phyloP scores from a whole-genome alignment of 2,888 invertebrate species.

The Clivina fossor region DNA sequence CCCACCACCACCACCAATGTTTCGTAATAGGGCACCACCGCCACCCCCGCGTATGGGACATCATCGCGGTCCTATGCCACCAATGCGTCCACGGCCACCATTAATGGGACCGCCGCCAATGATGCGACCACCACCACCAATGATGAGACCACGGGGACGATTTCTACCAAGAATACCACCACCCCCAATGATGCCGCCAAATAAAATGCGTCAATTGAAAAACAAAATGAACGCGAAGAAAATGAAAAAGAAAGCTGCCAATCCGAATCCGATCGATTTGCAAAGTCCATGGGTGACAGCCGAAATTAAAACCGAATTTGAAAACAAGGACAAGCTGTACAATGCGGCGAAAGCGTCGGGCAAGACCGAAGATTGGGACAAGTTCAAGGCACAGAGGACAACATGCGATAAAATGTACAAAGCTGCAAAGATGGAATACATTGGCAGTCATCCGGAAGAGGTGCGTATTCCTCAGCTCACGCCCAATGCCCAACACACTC shows the following conservation, averaged over 20 bases:
- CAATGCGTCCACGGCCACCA: constrained; percentile 37
- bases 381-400: constrained; percentile 60
- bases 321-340: constrained; percentile 58
- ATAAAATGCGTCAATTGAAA: constrained; percentile 38
- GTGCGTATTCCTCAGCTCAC: constrained; percentile 56
- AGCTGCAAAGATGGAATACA: constrained; percentile 58
- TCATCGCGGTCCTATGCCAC: constrained; percentile 38
- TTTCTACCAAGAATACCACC: constrained; percentile 32
- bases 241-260: constrained; percentile 45
- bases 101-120: constrained; percentile 41
- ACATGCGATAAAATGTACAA: constrained; percentile 60
- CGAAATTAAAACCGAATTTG: constrained; percentile 58
- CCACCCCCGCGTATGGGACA: constrained; percentile 44
- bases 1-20: constrained; percentile 39
- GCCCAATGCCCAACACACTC: constrained; percentile 51
- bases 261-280: constrained; percentile 48
- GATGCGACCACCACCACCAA: constrained; percentile 46
- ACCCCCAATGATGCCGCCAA: constrained; percentile 36
- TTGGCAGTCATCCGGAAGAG: constrained; percentile 57
- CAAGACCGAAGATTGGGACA: constrained; percentile 58
- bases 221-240: constrained; percentile 37
- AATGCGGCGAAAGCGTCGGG: constrained; percentile 54
- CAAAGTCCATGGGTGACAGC: constrained; percentile 63
- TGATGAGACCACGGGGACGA: constrained; percentile 37
- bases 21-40: constrained; percentile 34